A percentile compares a stretch with the other conserved stretches of the same genome.
Evolutionary conservation across 2,113 vertebrate species (phyloP).

Genomic region (Gadus macrocephalus): DNA sequence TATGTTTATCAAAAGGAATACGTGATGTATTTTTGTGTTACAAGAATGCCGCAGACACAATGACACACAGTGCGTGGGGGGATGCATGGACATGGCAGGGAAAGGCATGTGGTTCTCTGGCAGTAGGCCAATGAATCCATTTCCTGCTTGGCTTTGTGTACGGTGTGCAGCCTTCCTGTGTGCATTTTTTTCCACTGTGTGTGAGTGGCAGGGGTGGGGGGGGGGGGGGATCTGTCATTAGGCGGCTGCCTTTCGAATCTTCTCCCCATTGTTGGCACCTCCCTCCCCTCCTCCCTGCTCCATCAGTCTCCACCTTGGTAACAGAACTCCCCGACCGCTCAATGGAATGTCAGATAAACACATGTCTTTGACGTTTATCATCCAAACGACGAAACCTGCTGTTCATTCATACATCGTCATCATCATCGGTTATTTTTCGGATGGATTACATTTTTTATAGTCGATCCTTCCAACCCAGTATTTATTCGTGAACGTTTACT

Average conservation of each 20-base stretch:
- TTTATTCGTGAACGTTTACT: slow-evolving; percentile 29
- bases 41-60: neutral
- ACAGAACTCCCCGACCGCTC: no score
- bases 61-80: slow-evolving; percentile 42
- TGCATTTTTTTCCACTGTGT: slow-evolving; percentile 53
- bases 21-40: neutral
- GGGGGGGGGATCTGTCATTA: slow-evolving; percentile 26
- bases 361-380: no score
- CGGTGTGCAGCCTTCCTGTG: slow-evolving; percentile 55
- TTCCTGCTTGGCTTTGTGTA: slow-evolving; percentile 51
- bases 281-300: no score
- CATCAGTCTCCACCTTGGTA: no score
- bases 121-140: slow-evolving; percentile 42
- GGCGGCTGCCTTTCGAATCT: slow-evolving; percentile 34
- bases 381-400: no score
- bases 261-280: no score
- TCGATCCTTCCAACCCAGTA: neutral
- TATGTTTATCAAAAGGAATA: neutral
- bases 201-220: slow-evolving; percentile 36
- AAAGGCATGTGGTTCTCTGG: slow-evolving; percentile 41
- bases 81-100: slow-evolving; percentile 1
- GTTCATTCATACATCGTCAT: no score
- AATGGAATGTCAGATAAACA: no score
- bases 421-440: no score
- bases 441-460: no score